These are phyloP conservation scores for Halcyon chelicuti DNA, from an alignment of 2,797 vertebrate genomes.

Conservation along the genomic window DNA sequence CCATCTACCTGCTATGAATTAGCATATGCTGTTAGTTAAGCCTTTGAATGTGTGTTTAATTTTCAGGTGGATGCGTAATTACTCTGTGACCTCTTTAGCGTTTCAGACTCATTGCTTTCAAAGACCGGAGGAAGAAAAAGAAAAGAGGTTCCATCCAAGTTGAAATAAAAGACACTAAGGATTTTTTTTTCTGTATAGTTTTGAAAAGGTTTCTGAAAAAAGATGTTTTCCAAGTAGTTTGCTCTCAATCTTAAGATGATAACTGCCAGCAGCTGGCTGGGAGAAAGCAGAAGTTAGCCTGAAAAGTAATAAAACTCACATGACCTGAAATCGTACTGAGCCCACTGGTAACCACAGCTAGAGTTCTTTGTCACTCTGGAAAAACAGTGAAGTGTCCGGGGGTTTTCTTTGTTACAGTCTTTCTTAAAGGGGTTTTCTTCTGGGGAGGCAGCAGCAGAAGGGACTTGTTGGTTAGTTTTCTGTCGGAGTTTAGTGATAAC, in stretches of 20 bases:
- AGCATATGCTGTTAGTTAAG: conserved; percentile 36
- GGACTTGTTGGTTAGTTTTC: conserved; percentile 18
- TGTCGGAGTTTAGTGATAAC: conserved; percentile 6
- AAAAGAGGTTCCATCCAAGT: conserved; percentile 24
- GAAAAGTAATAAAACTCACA: conserved; percentile 33
- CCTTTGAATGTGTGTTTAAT: conserved; percentile 47
- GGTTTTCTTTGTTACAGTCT: conserved; percentile 42
- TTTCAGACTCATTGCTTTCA: conserved; percentile 42
- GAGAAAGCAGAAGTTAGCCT: conserved; percentile 25
- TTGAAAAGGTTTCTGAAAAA: conserved; percentile 11
- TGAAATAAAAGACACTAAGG: neutral
- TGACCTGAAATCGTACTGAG: conserved; percentile 10
- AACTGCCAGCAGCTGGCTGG: neutral
- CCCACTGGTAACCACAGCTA: neutral
- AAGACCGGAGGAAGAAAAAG: neutral
- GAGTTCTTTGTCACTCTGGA: conserved; percentile 30
- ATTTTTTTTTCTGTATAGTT: neutral
- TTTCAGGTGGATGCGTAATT: conserved; percentile 58
- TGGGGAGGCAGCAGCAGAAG: neutral
- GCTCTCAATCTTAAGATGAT: neutral
- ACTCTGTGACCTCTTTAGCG: conserved; percentile 55
- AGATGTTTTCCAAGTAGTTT: conserved; percentile 38
- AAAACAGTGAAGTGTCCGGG: conserved; percentile 27
- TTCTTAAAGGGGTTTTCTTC: conserved; percentile 42
- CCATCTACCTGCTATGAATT: conserved; percentile 11